Percentiles rank a stretch among this genome's conserved stretches.
Evolutionary conservation across 2,888 invertebrate genomes (phyloP).

Genomic region (Alloplasta piceator): DNA sequence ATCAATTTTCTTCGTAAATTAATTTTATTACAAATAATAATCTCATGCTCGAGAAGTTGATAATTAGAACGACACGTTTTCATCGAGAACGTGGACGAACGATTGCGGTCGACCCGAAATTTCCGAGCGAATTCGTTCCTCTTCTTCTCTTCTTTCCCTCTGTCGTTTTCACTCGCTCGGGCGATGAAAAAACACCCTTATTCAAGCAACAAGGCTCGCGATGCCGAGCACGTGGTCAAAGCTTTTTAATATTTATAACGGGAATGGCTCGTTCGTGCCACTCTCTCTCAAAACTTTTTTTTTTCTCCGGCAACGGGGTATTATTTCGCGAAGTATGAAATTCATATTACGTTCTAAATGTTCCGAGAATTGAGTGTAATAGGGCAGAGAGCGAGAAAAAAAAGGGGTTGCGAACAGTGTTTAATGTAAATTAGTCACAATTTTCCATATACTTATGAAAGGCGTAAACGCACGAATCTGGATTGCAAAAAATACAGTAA

Average conservation of each 20-base stretch:
- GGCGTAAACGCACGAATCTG: background rate
- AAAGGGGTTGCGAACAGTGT: background rate
- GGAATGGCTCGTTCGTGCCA: constrained; percentile 3
- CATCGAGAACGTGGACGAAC: too few relatives aligned
- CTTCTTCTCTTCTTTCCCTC: background rate
- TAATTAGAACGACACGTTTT: too few relatives aligned
- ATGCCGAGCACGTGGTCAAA: constrained; percentile 56
- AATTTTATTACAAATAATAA: too few relatives aligned
- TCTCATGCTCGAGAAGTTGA: too few relatives aligned
- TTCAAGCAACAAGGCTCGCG: constrained; percentile 9
- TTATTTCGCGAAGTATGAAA: constrained; percentile 75
- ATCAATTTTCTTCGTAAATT: background rate
- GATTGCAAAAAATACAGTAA: background rate
- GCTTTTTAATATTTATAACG: constrained; percentile 69
- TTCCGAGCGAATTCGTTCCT: too few relatives aligned
- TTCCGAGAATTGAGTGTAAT: background rate
- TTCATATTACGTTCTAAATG: constrained; percentile 68
- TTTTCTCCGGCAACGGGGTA: constrained; percentile 49
- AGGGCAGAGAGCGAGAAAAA: background rate
- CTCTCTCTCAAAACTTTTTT: constrained; percentile 23
- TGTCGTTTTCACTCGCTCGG: background rate
- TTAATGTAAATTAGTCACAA: constrained; percentile 30
- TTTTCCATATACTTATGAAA: constrained; percentile 32
- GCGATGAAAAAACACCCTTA: background rate
- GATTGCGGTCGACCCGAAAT: too few relatives aligned